phyloP scores from a whole-genome alignment of 37 sponge, comb jelly and placozoan genomes.

The Ephydatia muelleri region DNA sequence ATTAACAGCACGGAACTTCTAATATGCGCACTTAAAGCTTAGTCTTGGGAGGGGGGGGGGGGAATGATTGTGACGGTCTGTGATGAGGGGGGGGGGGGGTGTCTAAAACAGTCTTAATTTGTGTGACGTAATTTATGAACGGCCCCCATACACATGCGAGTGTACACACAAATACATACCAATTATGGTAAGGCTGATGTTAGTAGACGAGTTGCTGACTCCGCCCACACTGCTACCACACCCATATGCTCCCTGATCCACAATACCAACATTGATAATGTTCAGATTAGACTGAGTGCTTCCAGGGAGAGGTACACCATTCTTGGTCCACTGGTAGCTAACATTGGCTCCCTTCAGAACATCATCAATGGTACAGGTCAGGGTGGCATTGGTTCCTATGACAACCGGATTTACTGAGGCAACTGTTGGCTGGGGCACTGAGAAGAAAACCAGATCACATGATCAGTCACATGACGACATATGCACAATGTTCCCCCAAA shows the following conservation, averaged over 20 bases:
- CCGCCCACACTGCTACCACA: background rate
- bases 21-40: no score
- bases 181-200: background rate
- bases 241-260: conserved; percentile 12
- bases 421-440: background rate
- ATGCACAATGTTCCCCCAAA: no score
- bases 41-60: no score
- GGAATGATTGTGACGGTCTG: no score
- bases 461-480: no score
- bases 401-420: background rate
- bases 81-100: no score
- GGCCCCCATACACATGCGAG: background rate
- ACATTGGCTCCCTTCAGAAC: background rate
- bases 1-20: no score
- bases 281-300: background rate
- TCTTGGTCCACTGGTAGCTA: conserved; percentile 10
- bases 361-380: background rate
- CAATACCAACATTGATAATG: background rate
- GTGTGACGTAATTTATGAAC: no score
- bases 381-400: background rate
- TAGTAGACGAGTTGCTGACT: background rate
- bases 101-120: no score
- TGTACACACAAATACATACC: background rate
- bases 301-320: background rate
- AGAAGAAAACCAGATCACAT: background rate